Base-by-base conservation (phyloP, 2,888 invertebrate genomes). In the Meiosimyza platycephala region DNA sequence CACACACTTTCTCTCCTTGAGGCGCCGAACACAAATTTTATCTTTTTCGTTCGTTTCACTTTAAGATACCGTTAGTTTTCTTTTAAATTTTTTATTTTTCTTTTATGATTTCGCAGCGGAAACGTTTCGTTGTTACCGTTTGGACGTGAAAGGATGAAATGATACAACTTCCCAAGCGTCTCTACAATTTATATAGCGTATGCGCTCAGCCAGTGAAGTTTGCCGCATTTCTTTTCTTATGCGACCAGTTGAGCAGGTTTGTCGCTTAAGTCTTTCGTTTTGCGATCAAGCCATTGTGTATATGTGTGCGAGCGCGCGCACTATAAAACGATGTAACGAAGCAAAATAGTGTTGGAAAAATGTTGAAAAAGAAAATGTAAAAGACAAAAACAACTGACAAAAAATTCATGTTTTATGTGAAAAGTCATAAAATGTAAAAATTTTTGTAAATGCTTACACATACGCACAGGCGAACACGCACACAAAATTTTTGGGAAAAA, bases 121-220 rank as follows among this genome's bases (percentile, higher is more conserved):
- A 81, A 83, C 80, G 77, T 85, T 82, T 40, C 9, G 40, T 40
- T 87, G 83, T 83, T 83, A 85, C 85, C 86, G 86, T 85, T 85
- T 85, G 84, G 84, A 86, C 85, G 85, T 83, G 81, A 83, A 87
- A 87, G 88, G 87, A 87, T 87, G 88, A 87, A 87, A 85, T 88
- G 88, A 87, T 88, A 88, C 86, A 84, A 85, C 86, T 88, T 87
- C 84, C 85, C 85, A 85, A 85, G 82, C 83, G 84, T 81, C 82
- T 83, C 83, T 79, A 84, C 87, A 88, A 87, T 87, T 88, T 88
- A 88, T 87, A 87, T 87, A 87, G 84, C 83, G 83, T 82, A 81
- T 77, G 76, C 80, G 81, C 84, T 84, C 84, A 74, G 75, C 74
- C 73, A 74, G 75, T 75, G 16, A 47, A 16, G 40, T 40, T 40